Conservation (phyloP, 2,888 invertebrate species). For the Synanthedon myopaeformis region DNA sequence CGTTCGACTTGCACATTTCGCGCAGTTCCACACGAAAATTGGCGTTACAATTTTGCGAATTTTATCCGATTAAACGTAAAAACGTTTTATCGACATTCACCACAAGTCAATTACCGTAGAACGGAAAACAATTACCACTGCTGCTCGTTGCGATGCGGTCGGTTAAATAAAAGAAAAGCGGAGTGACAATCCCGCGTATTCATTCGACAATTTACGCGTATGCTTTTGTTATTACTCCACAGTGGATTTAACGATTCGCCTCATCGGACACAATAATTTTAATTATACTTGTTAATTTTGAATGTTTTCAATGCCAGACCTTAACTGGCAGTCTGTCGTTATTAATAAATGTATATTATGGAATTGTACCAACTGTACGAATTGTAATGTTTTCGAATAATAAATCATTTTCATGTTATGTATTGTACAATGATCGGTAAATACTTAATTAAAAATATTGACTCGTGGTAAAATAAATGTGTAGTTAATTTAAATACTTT, state of each 20-base stretch:
- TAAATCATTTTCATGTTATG: no score
- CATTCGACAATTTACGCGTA: slow-evolving; percentile 2
- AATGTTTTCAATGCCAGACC: neutral
- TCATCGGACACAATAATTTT: neutral
- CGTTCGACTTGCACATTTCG: neutral
- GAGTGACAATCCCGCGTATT: slow-evolving; percentile 6
- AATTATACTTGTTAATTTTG: neutral
- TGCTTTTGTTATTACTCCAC: neutral
- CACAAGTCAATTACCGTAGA: slow-evolving; percentile 58
- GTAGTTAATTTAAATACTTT: no score
- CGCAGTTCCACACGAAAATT: slow-evolving; percentile 10
- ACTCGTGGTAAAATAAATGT: no score
- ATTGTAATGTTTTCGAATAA: no score
- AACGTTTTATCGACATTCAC: slow-evolving; percentile 42
- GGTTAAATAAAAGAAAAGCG: slow-evolving; percentile 29
- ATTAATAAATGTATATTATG: neutral
- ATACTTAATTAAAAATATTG: no score
- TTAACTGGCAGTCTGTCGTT: neutral
- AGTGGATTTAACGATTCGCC: neutral
- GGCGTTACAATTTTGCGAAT: slow-evolving; percentile 12
- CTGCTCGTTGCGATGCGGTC: slow-evolving; percentile 34
- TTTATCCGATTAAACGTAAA: slow-evolving; percentile 35
- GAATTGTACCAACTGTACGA: no score
- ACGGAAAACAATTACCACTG: slow-evolving; percentile 57
- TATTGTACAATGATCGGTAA: no score